phyloP scores from a whole-genome alignment of 2,888 invertebrate genomes.

The Thereva nobilitata region DNA sequence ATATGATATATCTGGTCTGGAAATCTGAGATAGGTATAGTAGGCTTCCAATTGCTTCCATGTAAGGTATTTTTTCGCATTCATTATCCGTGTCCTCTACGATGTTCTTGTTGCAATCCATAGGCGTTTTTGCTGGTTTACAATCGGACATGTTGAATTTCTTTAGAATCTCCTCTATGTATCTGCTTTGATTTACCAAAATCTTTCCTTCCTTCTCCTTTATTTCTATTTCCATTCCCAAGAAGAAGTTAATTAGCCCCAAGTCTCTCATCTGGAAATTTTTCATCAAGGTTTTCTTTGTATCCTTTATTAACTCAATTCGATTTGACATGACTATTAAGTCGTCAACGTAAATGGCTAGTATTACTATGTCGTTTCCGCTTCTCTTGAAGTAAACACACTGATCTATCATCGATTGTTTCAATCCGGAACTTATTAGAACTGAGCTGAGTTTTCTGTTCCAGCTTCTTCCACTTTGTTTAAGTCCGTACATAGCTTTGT shows the following conservation, averaged over 20 bases:
- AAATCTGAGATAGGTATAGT: conserved; percentile 26
- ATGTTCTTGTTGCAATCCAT: too few relatives aligned
- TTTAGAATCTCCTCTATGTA: not conserved
- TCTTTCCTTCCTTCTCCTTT: conserved; percentile 11
- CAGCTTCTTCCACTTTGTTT: conserved; percentile 28
- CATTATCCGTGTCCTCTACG: too few relatives aligned
- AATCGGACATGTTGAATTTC: conserved; percentile 17
- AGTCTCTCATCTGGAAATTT: too few relatives aligned
- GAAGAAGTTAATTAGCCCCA: not conserved
- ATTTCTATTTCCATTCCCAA: conserved; percentile 37
- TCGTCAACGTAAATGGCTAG: conserved; percentile 18
- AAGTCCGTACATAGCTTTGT: conserved; percentile 19
- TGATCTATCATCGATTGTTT: conserved; percentile 9
- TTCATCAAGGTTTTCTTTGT: too few relatives aligned
- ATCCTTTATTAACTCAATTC: too few relatives aligned
- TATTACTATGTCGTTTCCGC: not conserved
- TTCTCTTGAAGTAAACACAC: conserved; percentile 20
- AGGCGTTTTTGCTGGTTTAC: conserved; percentile 28
- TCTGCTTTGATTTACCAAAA: too few relatives aligned
- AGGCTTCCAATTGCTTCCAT: conserved; percentile 25
- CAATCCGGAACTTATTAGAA: conserved; percentile 20
- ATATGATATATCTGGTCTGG: too few relatives aligned
- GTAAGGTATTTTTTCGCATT: not conserved
- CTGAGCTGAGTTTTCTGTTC: conserved; percentile 13
- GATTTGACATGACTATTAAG: too few relatives aligned